These are phyloP conservation scores for Gasterosteus nipponicus DNA, from an alignment of 2,113 vertebrate genomes.

Conservation along the genomic window DNA sequence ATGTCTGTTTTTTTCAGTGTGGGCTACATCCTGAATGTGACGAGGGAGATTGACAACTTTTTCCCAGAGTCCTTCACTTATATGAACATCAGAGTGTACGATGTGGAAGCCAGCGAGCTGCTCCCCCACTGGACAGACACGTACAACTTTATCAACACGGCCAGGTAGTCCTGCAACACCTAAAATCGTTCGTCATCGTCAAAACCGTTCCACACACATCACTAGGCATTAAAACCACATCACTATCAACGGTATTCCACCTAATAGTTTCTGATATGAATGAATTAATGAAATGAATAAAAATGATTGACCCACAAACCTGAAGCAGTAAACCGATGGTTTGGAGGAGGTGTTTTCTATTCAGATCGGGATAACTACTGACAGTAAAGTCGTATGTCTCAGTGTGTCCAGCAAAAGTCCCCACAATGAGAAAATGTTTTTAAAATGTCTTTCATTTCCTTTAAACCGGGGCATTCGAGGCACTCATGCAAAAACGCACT, in stretches of 20 bases:
- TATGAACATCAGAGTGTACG: slow-evolving; percentile 92
- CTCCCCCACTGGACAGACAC: slow-evolving; percentile 93
- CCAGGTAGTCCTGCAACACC: slow-evolving; percentile 58
- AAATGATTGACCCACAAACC: background rate
- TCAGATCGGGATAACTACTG: background rate
- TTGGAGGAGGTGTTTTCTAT: background rate
- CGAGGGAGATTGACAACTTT: slow-evolving; percentile 97
- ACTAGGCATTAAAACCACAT: background rate
- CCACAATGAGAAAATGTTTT: background rate
- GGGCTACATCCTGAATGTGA: slow-evolving; percentile 94
- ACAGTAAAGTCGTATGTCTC: background rate
- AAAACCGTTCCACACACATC: background rate
- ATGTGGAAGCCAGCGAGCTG: slow-evolving; percentile 90
- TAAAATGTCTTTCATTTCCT: too few species aligned
- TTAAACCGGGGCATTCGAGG: too few species aligned
- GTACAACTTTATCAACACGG: slow-evolving; percentile 86
- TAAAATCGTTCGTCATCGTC: background rate
- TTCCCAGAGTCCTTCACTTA: slow-evolving; percentile 93
- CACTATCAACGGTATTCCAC: background rate
- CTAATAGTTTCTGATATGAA: background rate
- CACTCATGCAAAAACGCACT: background rate
- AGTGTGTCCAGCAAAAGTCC: background rate
- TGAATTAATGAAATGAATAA: too few species aligned
- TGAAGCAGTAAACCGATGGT: background rate
- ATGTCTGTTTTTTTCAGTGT: slow-evolving; percentile 81